Percentiles rank a stretch among this genome's conserved stretches.
These are phyloP conservation scores for Tyrannus savana DNA, from an alignment of 2,113 vertebrate genomes.

Conservation along the genomic window DNA sequence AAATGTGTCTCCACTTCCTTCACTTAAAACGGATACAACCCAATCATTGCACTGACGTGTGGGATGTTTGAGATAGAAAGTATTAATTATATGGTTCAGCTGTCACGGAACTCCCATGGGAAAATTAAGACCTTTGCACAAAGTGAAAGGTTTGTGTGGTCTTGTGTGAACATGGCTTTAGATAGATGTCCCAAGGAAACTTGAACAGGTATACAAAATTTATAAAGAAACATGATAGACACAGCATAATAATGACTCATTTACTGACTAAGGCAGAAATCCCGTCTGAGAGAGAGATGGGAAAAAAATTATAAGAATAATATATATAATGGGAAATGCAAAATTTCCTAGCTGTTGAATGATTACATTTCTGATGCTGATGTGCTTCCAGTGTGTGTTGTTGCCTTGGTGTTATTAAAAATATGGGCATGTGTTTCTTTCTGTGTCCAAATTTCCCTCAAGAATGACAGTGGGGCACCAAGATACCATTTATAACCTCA, in stretches of 20 bases:
- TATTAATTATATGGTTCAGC: background rate
- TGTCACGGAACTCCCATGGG: background rate
- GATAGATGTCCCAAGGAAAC: background rate
- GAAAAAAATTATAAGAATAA: no score
- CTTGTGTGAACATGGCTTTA: background rate
- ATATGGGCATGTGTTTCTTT: background rate
- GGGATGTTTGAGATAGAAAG: background rate
- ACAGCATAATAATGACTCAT: background rate
- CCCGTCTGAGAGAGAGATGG: background rate
- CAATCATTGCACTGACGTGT: background rate
- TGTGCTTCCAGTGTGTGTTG: background rate
- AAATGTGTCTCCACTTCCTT: background rate
- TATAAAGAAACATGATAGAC: background rate
- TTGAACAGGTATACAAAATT: background rate
- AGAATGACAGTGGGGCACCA: background rate
- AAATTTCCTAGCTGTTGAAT: background rate
- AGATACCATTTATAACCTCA: background rate
- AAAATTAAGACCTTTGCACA: background rate
- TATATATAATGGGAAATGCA: background rate
- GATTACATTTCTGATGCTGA: background rate
- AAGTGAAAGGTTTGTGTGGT: background rate
- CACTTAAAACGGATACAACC: background rate
- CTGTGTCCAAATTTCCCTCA: background rate
- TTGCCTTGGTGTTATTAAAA: background rate
- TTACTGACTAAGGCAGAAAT: background rate